Percentiles rank a stretch among this genome's conserved stretches.
phyloP scores from a whole-genome alignment of 2,797 vertebrate species.

The Argya squamiceps region DNA sequence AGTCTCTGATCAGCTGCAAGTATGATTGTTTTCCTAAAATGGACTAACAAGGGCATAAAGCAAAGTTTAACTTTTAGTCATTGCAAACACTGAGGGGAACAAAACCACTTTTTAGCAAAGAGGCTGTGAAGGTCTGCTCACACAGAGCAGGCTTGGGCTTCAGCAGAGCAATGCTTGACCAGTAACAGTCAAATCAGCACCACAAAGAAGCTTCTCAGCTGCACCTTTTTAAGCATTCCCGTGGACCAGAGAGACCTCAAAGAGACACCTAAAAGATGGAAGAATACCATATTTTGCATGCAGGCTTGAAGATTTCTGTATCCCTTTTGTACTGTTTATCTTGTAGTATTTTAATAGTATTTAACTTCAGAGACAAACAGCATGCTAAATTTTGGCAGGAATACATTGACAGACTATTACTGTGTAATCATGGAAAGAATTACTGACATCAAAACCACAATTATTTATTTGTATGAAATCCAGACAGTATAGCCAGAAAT shows the following conservation, averaged over 20 bases:
- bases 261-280: not conserved
- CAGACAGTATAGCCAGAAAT: not conserved
- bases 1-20: not conserved
- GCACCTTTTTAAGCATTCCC: not conserved
- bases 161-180: not conserved
- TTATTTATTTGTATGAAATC: not conserved
- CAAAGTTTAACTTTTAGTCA: not conserved
- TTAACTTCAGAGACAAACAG: not conserved
- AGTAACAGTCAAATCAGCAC: not conserved
- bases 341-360: not conserved
- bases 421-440: not conserved
- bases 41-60: not conserved
- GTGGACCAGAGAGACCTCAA: not conserved
- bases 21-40: not conserved
- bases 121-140: not conserved
- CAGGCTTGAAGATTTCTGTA: not conserved
- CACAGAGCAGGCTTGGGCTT: not conserved
- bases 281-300: not conserved
- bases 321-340: not conserved
- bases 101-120: not conserved
- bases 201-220: not conserved
- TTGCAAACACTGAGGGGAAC: not conserved
- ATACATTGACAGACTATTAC: not conserved
- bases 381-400: not conserved
- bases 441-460: slow-evolving; percentile 23